Percentiles rank a stretch among this genome's conserved stretches.
These are phyloP conservation scores for Calypte anna DNA, from an alignment of 2,113 vertebrate species.

Conservation along the genomic window DNA sequence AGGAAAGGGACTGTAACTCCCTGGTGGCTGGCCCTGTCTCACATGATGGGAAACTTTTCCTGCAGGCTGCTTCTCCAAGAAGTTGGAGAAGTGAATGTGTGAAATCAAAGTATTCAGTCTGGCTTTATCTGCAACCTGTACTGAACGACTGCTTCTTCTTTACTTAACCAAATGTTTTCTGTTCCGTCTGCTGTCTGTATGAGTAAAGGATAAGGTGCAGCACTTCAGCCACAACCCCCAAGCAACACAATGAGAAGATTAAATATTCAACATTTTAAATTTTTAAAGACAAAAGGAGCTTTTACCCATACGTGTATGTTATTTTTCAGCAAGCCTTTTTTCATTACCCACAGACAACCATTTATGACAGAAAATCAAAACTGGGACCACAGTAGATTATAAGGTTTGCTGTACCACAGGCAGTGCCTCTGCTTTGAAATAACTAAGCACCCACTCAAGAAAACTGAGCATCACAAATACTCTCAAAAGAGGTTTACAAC, in stretches of 20 bases:
- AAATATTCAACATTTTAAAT: background rate
- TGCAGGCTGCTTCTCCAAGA: background rate
- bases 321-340: background rate
- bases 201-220: background rate
- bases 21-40: background rate
- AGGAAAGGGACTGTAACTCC: background rate
- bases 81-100: fast-evolving
- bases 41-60: background rate
- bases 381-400: background rate
- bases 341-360: background rate
- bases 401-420: background rate
- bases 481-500: background rate
- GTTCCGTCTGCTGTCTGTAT: background rate
- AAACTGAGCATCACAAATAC: background rate
- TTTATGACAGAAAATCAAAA: background rate
- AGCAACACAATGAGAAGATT: background rate
- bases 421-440: background rate
- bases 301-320: fast-evolving
- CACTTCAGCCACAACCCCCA: background rate
- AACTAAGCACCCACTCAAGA: background rate
- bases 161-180: background rate
- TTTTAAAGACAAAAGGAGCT: background rate
- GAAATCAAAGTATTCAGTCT: background rate
- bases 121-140: background rate
- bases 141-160: background rate